Percentiles rank a stretch among this genome's conserved stretches.
These are phyloP conservation scores for Busseola fusca DNA, from an alignment of 2,888 invertebrate genomes.

Conservation along the genomic window DNA sequence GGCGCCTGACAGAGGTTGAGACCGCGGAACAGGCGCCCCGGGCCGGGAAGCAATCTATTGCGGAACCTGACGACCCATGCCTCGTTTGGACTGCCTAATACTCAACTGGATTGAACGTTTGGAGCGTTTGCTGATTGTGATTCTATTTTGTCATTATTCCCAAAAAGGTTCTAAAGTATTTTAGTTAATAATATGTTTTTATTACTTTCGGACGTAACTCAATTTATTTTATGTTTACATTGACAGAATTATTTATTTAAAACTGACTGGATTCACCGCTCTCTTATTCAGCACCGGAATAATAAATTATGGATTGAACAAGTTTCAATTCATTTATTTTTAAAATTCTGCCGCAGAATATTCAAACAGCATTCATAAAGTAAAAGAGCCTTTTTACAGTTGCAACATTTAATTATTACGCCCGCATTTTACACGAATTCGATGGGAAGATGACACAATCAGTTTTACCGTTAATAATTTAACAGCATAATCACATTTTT, in stretches of 20 bases:
- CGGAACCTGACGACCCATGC: constrained; percentile 51
- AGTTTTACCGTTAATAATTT: constrained; percentile 37
- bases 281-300: constrained; percentile 2
- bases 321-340: constrained; percentile 2
- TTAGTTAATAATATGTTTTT: neutral
- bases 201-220: neutral
- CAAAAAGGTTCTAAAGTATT: neutral
- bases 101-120: neutral
- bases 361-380: constrained; percentile 18
- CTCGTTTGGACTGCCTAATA: constrained; percentile 60
- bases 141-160: neutral
- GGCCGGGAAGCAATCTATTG: constrained; percentile 72
- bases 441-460: constrained; percentile 40
- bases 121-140: neutral
- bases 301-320: constrained; percentile 22
- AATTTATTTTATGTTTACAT: neutral
- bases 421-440: constrained; percentile 32
- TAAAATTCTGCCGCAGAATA: constrained; percentile 16
- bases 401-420: constrained; percentile 29
- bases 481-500: constrained; percentile 21
- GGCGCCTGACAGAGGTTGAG: constrained; percentile 55
- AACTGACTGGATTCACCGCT: neutral
- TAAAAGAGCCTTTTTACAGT: constrained; percentile 19
- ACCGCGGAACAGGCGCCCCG: constrained; percentile 62
- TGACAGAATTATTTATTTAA: neutral